phyloP scores from a whole-genome alignment of 2,888 invertebrate genomes.

The Tenodera sinensis region DNA sequence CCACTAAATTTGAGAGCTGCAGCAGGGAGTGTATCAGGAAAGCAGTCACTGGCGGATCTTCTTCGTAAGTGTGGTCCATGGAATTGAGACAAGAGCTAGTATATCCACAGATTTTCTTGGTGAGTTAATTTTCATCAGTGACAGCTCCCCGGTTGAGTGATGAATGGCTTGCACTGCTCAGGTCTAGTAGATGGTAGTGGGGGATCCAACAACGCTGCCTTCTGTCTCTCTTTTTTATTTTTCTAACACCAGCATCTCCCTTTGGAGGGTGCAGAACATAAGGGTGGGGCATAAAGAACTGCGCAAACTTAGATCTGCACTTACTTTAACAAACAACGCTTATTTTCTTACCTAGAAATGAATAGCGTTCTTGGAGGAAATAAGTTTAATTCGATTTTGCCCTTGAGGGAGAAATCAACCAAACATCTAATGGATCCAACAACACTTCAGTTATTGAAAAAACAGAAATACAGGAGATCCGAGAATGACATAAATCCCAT shows the following conservation, averaged over 20 bases:
- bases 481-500: too few relatives aligned
- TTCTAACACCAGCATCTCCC: not conserved
- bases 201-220: not conserved
- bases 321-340: not conserved
- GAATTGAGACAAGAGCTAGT: not conserved
- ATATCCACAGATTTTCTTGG: conserved; percentile 14
- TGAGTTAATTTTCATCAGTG: conserved; percentile 31
- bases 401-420: too few relatives aligned
- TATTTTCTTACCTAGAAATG: not conserved
- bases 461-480: too few relatives aligned
- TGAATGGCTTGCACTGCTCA: conserved; percentile 23
- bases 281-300: not conserved
- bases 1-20: not conserved
- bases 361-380: too few relatives aligned
- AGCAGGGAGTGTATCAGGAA: not conserved
- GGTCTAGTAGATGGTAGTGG: not conserved
- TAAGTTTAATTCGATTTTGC: too few relatives aligned
- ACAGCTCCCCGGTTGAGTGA: conserved; percentile 30
- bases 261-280: not conserved
- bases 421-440: too few relatives aligned
- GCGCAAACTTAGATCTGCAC: not conserved
- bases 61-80: not conserved
- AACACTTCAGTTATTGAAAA: too few relatives aligned
- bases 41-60: not conserved
- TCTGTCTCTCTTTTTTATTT: not conserved